phyloP scores from a whole-genome alignment of 1,140 invertebrate species.

The Radopholus similis region DNA sequence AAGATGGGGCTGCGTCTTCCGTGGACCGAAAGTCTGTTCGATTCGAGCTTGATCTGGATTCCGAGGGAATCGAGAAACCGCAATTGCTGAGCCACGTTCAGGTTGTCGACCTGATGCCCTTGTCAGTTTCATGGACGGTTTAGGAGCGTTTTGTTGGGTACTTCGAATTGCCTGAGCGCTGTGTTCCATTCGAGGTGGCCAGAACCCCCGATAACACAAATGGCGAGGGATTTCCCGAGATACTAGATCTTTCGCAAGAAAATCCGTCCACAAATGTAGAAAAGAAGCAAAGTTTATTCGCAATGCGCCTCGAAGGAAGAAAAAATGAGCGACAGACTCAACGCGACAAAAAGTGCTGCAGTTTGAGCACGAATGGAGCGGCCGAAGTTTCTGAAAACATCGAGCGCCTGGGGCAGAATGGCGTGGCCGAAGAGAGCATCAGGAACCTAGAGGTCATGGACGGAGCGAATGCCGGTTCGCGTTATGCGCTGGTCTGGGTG shows the following conservation, averaged over 20 bases:
- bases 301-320: neutral
- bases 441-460: neutral
- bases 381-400: neutral
- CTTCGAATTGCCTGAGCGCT: constrained; percentile 23
- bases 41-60: too few relatives aligned
- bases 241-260: neutral
- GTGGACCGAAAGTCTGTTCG: too few relatives aligned
- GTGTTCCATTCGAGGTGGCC: constrained; percentile 14
- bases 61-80: too few relatives aligned
- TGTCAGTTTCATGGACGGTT: too few relatives aligned
- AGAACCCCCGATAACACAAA: neutral
- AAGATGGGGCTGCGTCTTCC: too few relatives aligned
- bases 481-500: constrained; percentile 7
- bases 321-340: neutral
- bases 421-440: neutral
- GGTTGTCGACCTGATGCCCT: too few relatives aligned
- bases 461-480: neutral
- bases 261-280: neutral
- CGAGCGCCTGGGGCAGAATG: neutral
- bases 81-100: too few relatives aligned
- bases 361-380: neutral
- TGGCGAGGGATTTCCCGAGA: constrained; percentile 4
- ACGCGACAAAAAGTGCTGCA: neutral
- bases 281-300: constrained; percentile 3
- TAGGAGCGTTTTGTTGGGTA: constrained; percentile 20